phyloP scores from a whole-genome alignment of 2,888 invertebrate species.

The Acanthosepion esculentum region DNA sequence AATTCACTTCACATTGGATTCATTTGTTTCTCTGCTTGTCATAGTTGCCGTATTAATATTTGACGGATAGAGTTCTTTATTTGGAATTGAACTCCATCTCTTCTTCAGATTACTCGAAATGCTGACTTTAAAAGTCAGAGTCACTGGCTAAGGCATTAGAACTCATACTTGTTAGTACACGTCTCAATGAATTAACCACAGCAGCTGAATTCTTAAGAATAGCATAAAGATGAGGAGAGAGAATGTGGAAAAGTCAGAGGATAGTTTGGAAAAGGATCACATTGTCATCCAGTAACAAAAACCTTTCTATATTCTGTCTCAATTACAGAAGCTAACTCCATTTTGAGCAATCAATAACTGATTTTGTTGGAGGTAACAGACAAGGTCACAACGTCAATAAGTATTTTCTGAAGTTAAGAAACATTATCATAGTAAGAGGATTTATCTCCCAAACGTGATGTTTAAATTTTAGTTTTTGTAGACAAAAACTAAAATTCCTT shows the following conservation, averaged over 20 bases:
- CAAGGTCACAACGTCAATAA: not conserved
- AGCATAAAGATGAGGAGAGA: not conserved
- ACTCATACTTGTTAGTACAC: not conserved
- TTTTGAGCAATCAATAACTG: not conserved
- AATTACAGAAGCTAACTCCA: not conserved
- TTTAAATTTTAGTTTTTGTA: too few relatives aligned
- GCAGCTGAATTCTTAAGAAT: not conserved
- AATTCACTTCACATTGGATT: too few relatives aligned
- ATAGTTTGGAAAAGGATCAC: not conserved
- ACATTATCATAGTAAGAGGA: too few relatives aligned
- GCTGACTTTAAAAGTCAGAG: too few relatives aligned
- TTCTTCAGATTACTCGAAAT: too few relatives aligned
- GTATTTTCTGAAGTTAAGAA: not conserved
- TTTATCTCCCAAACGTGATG: too few relatives aligned
- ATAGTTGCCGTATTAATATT: too few relatives aligned
- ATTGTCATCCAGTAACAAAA: not conserved
- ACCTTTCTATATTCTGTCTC: not conserved
- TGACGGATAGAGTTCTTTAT: too few relatives aligned
- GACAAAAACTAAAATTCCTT: too few relatives aligned
- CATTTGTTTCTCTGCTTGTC: too few relatives aligned
- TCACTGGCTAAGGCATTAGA: too few relatives aligned
- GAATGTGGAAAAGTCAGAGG: not conserved
- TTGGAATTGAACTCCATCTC: too few relatives aligned
- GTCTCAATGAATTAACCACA: not conserved
- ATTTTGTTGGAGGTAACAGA: not conserved